Conservation (phyloP, 2,797 vertebrate species). For the Cephalopachus bancanus region DNA sequence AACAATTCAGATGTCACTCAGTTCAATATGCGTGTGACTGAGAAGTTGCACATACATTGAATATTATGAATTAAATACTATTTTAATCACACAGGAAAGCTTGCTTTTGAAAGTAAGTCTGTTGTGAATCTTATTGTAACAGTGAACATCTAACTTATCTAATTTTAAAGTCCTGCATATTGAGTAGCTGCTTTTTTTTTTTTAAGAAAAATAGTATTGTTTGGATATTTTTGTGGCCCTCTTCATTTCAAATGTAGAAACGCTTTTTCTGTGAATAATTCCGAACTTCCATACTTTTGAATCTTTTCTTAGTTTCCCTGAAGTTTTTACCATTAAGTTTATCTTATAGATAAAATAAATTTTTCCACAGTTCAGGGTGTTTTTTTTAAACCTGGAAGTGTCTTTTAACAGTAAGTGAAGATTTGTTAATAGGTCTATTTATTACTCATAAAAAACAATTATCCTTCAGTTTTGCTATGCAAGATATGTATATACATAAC, state of each 20-base stretch:
- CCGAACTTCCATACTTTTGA: slow-evolving; percentile 42
- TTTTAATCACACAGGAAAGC: slow-evolving; percentile 30
- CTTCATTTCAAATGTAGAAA: slow-evolving; percentile 43
- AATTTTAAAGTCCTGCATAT: slow-evolving; percentile 57
- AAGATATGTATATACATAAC: slow-evolving; percentile 26
- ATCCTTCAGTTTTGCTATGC: slow-evolving; percentile 6
- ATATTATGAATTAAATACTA: slow-evolving; percentile 34
- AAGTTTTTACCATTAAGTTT: slow-evolving; percentile 46
- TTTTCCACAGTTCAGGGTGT: background rate
- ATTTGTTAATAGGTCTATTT: slow-evolving; percentile 12
- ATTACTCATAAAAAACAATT: slow-evolving; percentile 9
- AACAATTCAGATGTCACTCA: slow-evolving; percentile 60
- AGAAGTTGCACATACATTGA: slow-evolving; percentile 66
- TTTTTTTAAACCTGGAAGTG: slow-evolving; percentile 43
- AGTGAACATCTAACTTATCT: slow-evolving; percentile 15
- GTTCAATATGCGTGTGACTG: slow-evolving; percentile 47
- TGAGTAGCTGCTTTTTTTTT: background rate
- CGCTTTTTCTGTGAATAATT: slow-evolving; percentile 37
- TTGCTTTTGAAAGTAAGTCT: slow-evolving; percentile 67
- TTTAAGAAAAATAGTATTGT: slow-evolving; percentile 4
- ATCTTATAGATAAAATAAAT: slow-evolving; percentile 26
- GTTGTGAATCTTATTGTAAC: slow-evolving; percentile 20
- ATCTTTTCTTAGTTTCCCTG: slow-evolving; percentile 51
- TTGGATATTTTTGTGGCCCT: slow-evolving; percentile 33
- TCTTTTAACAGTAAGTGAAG: slow-evolving; percentile 43